A percentile compares a stretch with the other conserved stretches of the same genome.
These are phyloP conservation scores for Papilio polytes DNA, from an alignment of 1,140 invertebrate species.

Conservation along the genomic window DNA sequence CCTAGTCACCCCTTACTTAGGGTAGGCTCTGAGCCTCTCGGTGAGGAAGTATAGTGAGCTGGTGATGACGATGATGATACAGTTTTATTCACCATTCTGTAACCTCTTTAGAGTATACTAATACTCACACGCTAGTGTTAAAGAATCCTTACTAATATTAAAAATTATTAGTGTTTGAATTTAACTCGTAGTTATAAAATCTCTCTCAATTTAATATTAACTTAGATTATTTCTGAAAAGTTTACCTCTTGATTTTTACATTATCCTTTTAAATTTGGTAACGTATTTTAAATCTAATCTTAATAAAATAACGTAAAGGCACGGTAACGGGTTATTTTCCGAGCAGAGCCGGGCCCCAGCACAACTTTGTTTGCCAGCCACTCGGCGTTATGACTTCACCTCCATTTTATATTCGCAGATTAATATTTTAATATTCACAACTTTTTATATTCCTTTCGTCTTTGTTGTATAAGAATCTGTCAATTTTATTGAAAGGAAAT, in stretches of 20 bases:
- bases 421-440: constrained; percentile 78
- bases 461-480: constrained; percentile 35
- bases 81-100: neutral
- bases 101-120: neutral
- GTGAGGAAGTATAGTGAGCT: no score
- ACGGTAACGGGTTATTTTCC: constrained; percentile 1
- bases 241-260: neutral
- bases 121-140: neutral
- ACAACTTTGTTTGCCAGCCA: constrained; percentile 61
- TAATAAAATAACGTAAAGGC: constrained; percentile 59
- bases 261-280: constrained; percentile 2
- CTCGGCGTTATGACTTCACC: constrained; percentile 64
- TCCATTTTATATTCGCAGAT: constrained; percentile 67
- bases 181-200: neutral
- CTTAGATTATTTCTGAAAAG: neutral
- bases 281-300: constrained; percentile 62
- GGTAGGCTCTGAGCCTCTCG: no score
- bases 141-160: neutral
- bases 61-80: no score
- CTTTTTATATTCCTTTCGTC: constrained; percentile 49
- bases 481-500: constrained; percentile 33
- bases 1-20: no score
- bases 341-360: constrained; percentile 31
- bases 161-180: neutral
- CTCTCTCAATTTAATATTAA: neutral